Base-by-base conservation (phyloP, 1,140 invertebrate genomes). In the Calephelis virginiensis region DNA sequence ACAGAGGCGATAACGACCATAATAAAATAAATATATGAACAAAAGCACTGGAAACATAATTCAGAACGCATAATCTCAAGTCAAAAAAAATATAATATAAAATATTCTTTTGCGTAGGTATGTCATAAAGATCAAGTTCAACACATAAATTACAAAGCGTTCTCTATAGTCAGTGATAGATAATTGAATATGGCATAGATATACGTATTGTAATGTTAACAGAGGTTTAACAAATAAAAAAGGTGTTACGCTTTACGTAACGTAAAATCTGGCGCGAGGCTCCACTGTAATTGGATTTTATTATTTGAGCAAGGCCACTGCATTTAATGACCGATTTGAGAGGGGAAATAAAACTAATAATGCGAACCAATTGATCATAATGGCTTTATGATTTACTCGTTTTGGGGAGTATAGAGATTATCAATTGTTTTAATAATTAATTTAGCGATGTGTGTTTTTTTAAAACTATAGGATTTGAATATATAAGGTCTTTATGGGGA, bases 301-400 rank as follows among this genome's bases (percentile, higher is more conserved):
- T 77, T 84, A 72, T 76, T 63, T 69, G 70, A 64, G 73, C 82
- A 86, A 88, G 85, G 85, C 76, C 78, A 70, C 72, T 69, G 68
- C 65, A 71, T 60, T 70, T 70, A 75, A 71, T 73, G 46, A 72
- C 67, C 75, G 74, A 73, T 60, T 38, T 60, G 64, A 68, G 70
- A 71, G 65, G 67, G 67, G 72, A 66, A 67, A 56, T 67, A 63
- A 64, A 64, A 64, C 47, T 63, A 47, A 46, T 63, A 63, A 63
- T 11, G 43, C 61, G 12, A 63, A 47, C 61, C 45, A 63, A 63
- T 63, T 63, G 61, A 63, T 63, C 12, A n/a, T 63, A 63, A 63
- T 47, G 46, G 45, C 9, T 28, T 46, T 28, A 49, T 38, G 28
- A 59, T 59, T 59, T 59, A 38, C 56, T 59, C n/a, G 37, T 59